Base-by-base conservation (phyloP, 23 tunicate species). In the Ascidia mentula region DNA sequence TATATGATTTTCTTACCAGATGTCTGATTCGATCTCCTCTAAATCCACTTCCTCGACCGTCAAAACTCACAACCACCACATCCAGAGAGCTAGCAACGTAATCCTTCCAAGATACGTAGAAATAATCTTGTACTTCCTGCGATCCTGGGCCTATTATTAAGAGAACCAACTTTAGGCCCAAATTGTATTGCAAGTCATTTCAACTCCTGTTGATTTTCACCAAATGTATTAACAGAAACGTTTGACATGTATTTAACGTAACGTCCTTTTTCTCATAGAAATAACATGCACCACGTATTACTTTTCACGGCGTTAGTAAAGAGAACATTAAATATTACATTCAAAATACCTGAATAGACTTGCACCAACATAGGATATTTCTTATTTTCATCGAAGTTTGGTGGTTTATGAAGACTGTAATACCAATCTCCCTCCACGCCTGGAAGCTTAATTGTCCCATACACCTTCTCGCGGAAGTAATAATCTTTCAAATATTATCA, bases 31-130 rank as follows among this genome's bases (percentile, higher is more conserved):
- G 69, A 72, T 92, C 92, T 39, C 97, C 97, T 18, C 92, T 53
- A 39, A 79, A 92, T 60, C 97, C 97, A 5, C 92, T 92, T 36
- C 97, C 97, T 79, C 97, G 79, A 17, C 97, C 97, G 61, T 92
- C 97, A 61, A 92, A 92, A 28, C 83, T 87, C 89, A 92, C 79
- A 4, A 92, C 97, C 32, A 92, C 40, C 18, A 92, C 92, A 39
- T 87, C 86, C n/a, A 75, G 80, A 8, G 82, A 70, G 61, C 92
- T 87, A 6, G 88, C 82, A 36, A 53, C 65, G 65, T 53, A 53
- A 38, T 81, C 92, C 42, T 81, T 83, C 92, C 92, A 92, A 37
- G 69, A 46, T 20, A 81, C 78, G 9, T 69, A 46, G 32, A 74
- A 92, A 26, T 86, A 36, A 38, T 92, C 97, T 8, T 40, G 60